Base-by-base conservation (phyloP, 2,113 vertebrate genomes). In the Zosterops pallidus region DNA sequence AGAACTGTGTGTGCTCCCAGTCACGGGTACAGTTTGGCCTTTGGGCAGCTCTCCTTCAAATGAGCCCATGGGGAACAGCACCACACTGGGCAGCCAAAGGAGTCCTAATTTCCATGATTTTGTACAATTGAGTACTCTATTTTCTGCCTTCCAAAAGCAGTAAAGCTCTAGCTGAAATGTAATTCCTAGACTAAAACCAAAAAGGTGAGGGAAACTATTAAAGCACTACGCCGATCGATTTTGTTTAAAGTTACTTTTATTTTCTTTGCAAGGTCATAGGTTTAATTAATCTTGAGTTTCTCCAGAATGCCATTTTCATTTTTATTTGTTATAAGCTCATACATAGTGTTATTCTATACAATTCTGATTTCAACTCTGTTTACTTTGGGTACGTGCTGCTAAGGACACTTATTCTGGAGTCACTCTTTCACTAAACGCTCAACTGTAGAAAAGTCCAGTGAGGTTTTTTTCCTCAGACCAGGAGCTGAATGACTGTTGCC, bases 31-130 rank as follows among this genome's bases (percentile, higher is more conserved):
- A 64, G 69, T 81, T 90, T 93, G 76, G 90, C 71, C 93, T 90
- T 86, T 74, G 79, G 79, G 68, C 80, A 78, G 65, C 69, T 86
- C 60, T 83, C 41, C 82, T 83, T 59, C 72, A 94, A 89, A 93
- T 55, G 76, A 89, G 86, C 41, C 92, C 60, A 7, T 16, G 16
- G 90, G 79, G 83, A 95, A 42, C 25, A 41, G 56, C 19, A 67
- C 79, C 79, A 44, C 44, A 33, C 19, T 44, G 59, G 35, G 76
- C 76, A 92, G 76, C 64, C 68, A 81, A 80, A 88, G 72, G 62
- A 89, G 31, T 39, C 71, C 56, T 83, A n/a, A 92, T 81, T 91
- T 87, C 62, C 46, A 33, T 3, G 2, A 55, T 89, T 93, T 81
- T 56, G 52, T 83, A 55, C 35, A 95, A 52, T 1, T 41, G 31